These are phyloP conservation scores for Kryphioiulus occultus DNA, from an alignment of 2,888 invertebrate genomes.

Conservation along the genomic window DNA sequence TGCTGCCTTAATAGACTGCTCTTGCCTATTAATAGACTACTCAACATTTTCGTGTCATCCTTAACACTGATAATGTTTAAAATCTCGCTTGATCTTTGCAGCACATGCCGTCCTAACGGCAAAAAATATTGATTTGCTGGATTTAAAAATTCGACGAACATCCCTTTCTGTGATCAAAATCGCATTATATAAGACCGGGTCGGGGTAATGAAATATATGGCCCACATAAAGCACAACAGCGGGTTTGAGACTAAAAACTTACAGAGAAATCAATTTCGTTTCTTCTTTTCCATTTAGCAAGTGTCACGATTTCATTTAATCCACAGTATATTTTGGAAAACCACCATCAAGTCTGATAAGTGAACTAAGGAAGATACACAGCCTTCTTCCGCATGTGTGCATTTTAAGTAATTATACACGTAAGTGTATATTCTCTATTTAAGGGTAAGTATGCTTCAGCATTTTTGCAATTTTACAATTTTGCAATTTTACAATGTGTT, in stretches of 20 bases:
- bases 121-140: neutral
- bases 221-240: neutral
- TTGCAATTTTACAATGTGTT: too few relatives aligned
- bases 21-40: neutral
- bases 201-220: neutral
- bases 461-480: too few relatives aligned
- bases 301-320: too few relatives aligned
- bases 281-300: too few relatives aligned
- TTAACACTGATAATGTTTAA: conserved; percentile 5
- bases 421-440: too few relatives aligned
- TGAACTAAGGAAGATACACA: too few relatives aligned
- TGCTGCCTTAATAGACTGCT: neutral
- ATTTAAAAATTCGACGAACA: neutral
- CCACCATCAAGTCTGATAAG: too few relatives aligned
- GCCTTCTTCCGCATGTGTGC: too few relatives aligned
- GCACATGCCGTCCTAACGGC: neutral
- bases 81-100: neutral
- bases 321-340: too few relatives aligned
- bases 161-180: neutral
- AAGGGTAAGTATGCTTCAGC: too few relatives aligned
- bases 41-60: neutral
- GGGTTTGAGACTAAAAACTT: neutral
- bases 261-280: too few relatives aligned
- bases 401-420: too few relatives aligned
- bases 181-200: neutral